phyloP scores from a whole-genome alignment of 35 echinoderm and acorn worm species.

The Patiria miniata region DNA sequence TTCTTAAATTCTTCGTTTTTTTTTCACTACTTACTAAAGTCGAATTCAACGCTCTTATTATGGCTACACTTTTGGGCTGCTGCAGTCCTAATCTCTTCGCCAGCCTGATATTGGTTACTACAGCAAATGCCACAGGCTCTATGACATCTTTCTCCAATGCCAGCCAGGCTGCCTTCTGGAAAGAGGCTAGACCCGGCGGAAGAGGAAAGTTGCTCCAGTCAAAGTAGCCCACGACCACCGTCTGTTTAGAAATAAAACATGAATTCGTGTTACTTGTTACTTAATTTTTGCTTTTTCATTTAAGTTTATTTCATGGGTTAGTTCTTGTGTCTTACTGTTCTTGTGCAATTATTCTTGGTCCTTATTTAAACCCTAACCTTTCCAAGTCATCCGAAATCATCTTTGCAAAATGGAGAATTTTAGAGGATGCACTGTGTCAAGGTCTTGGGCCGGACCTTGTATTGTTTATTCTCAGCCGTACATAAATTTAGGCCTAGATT shows the following conservation, averaged over 20 bases:
- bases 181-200: slow-evolving; percentile 64
- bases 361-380: too few species aligned
- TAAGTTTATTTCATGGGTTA: too few species aligned
- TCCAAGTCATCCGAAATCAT: too few species aligned
- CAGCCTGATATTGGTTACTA: slow-evolving; percentile 69
- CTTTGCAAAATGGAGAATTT: too few species aligned
- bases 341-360: too few species aligned
- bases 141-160: slow-evolving; percentile 79
- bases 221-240: slow-evolving; percentile 75
- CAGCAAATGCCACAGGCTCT: slow-evolving; percentile 71
- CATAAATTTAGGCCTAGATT: too few species aligned
- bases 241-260: slow-evolving; percentile 50
- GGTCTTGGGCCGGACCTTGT: too few species aligned
- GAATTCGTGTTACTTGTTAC: not conserved
- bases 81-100: slow-evolving; percentile 47
- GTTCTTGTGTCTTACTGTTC: too few species aligned
- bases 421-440: too few species aligned
- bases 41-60: slow-evolving; percentile 71
- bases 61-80: slow-evolving; percentile 44
- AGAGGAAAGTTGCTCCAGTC: slow-evolving; percentile 49
- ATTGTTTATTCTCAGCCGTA: too few species aligned
- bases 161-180: slow-evolving; percentile 68
- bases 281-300: too few species aligned
- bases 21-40: slow-evolving; percentile 72
- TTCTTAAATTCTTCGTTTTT: too few species aligned